These are phyloP conservation scores for Dasypolia templi DNA, from an alignment of 2,888 invertebrate species.

Conservation along the genomic window DNA sequence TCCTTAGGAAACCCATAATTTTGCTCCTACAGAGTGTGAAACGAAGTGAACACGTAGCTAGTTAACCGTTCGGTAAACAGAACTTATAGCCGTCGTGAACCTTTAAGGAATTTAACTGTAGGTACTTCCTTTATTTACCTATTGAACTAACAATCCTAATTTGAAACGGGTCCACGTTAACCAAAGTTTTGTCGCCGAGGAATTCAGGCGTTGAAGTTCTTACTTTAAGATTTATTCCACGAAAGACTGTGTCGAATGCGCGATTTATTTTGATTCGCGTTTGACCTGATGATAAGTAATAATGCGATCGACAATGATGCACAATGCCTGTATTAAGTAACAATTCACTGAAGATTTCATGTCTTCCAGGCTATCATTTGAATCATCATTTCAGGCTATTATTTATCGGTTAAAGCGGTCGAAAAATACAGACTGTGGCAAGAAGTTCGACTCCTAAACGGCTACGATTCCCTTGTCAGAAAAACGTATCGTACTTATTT, in stretches of 20 bases:
- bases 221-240: neutral
- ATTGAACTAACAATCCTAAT: constrained; percentile 49
- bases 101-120: constrained; percentile 56
- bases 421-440: neutral
- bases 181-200: neutral
- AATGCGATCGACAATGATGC: neutral
- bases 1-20: constrained; percentile 18
- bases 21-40: constrained; percentile 19
- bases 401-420: neutral
- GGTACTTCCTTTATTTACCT: constrained; percentile 48
- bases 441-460: neutral
- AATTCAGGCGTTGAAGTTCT: constrained; percentile 13
- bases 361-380: neutral
- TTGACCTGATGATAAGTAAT: neutral
- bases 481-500: neutral
- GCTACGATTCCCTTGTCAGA: neutral
- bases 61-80: constrained; percentile 52
- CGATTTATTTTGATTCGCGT: neutral
- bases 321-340: neutral
- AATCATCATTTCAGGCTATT: too few relatives aligned
- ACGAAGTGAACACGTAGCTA: constrained; percentile 33
- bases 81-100: constrained; percentile 35
- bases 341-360: neutral
- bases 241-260: neutral
- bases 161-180: constrained; percentile 18